Evolutionary conservation across 2,888 invertebrate genomes (phyloP), one percentile per base, ranked within the genome.

Genomic region (Sinopyrophorus schimmeli): DNA sequence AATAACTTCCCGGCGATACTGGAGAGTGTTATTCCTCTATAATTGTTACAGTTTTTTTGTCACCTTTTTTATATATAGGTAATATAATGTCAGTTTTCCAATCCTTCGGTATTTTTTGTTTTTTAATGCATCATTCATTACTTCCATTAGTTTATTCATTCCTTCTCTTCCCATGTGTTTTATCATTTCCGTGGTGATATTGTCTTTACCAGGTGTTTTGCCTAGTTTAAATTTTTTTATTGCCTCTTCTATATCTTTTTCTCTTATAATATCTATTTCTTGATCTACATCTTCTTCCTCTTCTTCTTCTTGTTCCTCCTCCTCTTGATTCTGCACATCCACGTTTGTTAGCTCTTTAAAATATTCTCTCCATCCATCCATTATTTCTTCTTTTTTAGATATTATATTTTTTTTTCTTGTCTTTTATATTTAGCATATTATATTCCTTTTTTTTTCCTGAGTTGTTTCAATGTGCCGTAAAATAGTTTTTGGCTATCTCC

Each of bases 381-480:
- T 35, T 28, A 12, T 20, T 17, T 44, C n/a, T 6, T 37, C 27
- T 27, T 35, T 26, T 10, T 43, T 9, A 6, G 26, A 35, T 34
- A 26, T 1, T 26, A 32, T 32, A 16, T 32, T 32, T 31, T 14
- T n/a, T 24, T 5, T 3, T 32, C 18, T 32, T 42, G 32, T 32
- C 31, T 28, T 42, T 32, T 32, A 32, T 32, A 14, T 42, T 42
- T 17, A 17, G 18, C 40, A 40, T 27, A 17, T 28, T 42, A 42
- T 32, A 20, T 43, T 31, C 15, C 12, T 34, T 43, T 32, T 5
- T n/a, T 43, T 30, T 43, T 20, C 15, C 32, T 34, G 6, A 43
- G 26, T 34, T 43, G 34, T 32, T 43, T 43, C 34, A 32, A 9
- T 43, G 34, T 43, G 17, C 34, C 34, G 30, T 40, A 28, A 18